Evolutionary conservation across 2,797 vertebrate genomes (phyloP).

Genomic region (Mormyrus hasselquistii): DNA sequence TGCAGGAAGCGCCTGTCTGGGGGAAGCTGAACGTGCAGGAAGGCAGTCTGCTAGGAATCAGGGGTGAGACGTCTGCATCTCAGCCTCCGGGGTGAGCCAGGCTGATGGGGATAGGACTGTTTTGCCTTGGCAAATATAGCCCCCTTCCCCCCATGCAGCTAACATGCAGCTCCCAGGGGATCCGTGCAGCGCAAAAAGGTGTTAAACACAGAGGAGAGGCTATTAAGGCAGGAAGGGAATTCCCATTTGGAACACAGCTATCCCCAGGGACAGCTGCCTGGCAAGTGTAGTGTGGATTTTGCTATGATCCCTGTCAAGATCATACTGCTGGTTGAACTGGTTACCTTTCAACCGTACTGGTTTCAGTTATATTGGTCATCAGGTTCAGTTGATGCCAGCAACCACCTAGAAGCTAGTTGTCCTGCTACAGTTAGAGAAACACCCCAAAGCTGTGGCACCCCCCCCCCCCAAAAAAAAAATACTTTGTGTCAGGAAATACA

Average conservation of each 20-base stretch:
- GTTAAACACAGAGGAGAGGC: background rate
- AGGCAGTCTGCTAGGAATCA: background rate
- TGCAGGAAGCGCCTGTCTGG: background rate
- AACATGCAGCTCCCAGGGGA: background rate
- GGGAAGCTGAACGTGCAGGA: background rate
- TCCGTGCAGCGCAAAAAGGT: background rate
- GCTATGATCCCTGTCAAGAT: background rate
- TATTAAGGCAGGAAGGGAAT: background rate
- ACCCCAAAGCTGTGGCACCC: background rate
- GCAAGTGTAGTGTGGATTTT: background rate
- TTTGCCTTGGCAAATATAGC: background rate
- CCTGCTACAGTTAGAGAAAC: background rate
- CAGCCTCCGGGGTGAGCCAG: background rate
- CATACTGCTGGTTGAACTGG: background rate
- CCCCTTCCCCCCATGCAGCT: background rate
- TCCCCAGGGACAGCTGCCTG: background rate
- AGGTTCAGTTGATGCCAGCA: background rate
- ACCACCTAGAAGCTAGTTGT: background rate
- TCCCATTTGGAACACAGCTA: background rate
- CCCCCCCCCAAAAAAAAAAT: background rate
- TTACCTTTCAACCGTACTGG: background rate
- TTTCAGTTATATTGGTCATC: background rate
- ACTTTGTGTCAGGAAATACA: background rate
- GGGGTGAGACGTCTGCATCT: background rate
- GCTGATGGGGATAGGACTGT: background rate